Base-by-base conservation (phyloP, 2,888 invertebrate genomes). In the Seira musarum region DNA sequence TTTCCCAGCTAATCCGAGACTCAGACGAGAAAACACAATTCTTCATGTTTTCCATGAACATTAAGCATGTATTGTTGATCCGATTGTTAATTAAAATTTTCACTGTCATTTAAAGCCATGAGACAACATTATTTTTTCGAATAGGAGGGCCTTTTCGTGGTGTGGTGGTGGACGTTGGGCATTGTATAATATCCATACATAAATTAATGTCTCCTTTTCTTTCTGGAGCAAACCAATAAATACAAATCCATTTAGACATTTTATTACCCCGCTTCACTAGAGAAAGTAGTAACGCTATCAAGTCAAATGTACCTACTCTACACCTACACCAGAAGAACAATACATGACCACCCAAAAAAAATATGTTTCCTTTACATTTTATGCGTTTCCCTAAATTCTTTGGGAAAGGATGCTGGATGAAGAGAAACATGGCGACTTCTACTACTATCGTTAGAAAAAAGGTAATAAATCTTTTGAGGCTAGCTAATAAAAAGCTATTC, bases 161-260 rank as follows among this genome's bases (percentile, higher is more conserved):
- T n/a, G n/a, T n/a, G n/a, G n/a, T n/a, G n/a, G n/a, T n/a, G n/a
- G n/a, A n/a, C n/a, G 17, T 40, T 17, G 40, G 40, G 40, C 40
- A 40, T 40, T 40, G 13, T 13, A 13, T 40, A 40, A n/a, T 13
- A 40, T 8, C 40, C 24, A 35, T 40, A 72, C 69, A 60, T 80
- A 80, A 80, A 80, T 80, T 74, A 80, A 74, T 75, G 80, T 80
- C 80, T 75, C 53, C 17, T 70, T 80, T 74, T 71, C 40, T 69
- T 17, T 25, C 3, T 75, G 75, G 64, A 66, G 57, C 57, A 35
- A 75, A 49, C 75, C 80, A 80, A 80, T 80, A 80, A 75, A 75
- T 80, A 80, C 71, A 80, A 80, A 80, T 75, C 80, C 80, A 75
- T 75, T 80, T 80, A 80, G 80, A 80, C 80, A 75, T 60, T 80